Conservation (phyloP, 2,797 vertebrate genomes). For the Saguinus oedipus region DNA sequence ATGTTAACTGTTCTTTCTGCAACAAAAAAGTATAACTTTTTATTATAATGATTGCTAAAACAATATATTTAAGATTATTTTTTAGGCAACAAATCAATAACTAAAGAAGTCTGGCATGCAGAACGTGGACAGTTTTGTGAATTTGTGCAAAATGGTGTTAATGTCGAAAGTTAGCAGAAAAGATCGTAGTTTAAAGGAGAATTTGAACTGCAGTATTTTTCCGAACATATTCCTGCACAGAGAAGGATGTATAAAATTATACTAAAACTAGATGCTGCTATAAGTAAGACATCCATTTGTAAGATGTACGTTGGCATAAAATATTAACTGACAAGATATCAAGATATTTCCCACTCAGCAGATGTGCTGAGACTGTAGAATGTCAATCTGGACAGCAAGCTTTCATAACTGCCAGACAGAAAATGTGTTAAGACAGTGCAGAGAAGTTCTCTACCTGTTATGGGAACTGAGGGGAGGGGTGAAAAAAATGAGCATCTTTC, state of each 20-base stretch:
- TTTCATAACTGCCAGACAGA: not conserved
- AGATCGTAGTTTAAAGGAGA: not conserved
- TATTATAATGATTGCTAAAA: not conserved
- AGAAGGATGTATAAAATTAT: not conserved
- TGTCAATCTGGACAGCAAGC: not conserved
- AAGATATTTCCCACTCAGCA: not conserved
- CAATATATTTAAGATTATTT: not conserved
- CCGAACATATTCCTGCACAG: not conserved
- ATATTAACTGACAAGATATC: not conserved
- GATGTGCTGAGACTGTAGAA: not conserved
- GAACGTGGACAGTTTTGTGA: not conserved
- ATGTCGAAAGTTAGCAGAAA: not conserved
- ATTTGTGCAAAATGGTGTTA: not conserved
- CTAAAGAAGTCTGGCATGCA: not conserved
- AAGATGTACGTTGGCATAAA: not conserved
- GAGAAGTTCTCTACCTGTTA: not conserved
- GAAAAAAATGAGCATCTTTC: not conserved
- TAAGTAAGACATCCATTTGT: not conserved
- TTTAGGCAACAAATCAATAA: not conserved
- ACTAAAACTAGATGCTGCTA: not conserved
- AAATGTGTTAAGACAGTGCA: too few relatives aligned
- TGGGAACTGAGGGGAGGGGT: fast-evolving
- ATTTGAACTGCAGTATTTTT: not conserved
- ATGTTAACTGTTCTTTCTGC: not conserved
- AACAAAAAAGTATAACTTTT: not conserved